These are phyloP conservation scores for Hippocampus abdominalis DNA, from an alignment of 2,113 vertebrate genomes.

Conservation along the genomic window DNA sequence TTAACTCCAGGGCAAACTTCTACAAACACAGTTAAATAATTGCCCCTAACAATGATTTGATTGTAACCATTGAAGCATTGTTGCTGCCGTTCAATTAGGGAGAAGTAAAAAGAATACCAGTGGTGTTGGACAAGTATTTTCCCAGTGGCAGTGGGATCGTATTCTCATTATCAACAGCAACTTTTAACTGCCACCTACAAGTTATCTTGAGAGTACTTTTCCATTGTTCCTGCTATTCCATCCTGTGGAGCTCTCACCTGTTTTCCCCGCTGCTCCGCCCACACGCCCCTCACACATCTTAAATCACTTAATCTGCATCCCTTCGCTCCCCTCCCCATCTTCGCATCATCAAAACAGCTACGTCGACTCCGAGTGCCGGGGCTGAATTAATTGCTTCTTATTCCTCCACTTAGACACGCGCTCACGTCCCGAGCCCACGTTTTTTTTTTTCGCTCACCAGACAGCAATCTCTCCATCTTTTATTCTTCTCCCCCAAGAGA, in stretches of 20 bases:
- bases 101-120: slow-evolving; percentile 16
- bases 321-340: slow-evolving; percentile 43
- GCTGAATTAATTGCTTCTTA: slow-evolving; percentile 59
- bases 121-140: slow-evolving; percentile 58
- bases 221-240: slow-evolving; percentile 2
- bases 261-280: slow-evolving; percentile 17
- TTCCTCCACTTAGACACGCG: slow-evolving; percentile 61
- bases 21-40: too few species aligned
- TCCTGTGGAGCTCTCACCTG: slow-evolving; percentile 22
- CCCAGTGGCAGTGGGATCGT: slow-evolving; percentile 47
- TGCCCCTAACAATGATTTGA: too few species aligned
- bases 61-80: too few species aligned
- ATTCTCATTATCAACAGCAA: slow-evolving; percentile 44
- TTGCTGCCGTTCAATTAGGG: too few species aligned
- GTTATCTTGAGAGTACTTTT: slow-evolving; percentile 5
- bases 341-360: slow-evolving; percentile 52
- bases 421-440: slow-evolving; percentile 30
- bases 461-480: slow-evolving; percentile 43
- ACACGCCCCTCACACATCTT: slow-evolving; percentile 30
- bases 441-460: slow-evolving; percentile 31
- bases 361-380: slow-evolving; percentile 44
- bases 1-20: too few species aligned
- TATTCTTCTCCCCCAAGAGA: slow-evolving; percentile 45
- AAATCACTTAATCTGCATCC: slow-evolving; percentile 32
- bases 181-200: slow-evolving; percentile 25